Percentiles rank a stretch among this genome's conserved stretches.
These are phyloP conservation scores for Xenopus laevis DNA, from an alignment of 2,113 vertebrate genomes.

Conservation along the genomic window DNA sequence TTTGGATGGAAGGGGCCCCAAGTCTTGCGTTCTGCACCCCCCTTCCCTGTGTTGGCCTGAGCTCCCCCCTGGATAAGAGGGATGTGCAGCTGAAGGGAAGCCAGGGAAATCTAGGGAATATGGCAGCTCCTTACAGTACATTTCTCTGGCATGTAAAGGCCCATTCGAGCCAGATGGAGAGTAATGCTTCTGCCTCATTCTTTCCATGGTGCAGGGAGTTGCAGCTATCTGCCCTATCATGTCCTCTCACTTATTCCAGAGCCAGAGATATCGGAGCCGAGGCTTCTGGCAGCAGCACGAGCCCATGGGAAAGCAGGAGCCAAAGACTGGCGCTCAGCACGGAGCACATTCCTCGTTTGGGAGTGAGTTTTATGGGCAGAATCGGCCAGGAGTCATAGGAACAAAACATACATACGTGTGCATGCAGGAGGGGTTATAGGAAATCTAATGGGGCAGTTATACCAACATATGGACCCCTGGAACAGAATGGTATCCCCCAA, in stretches of 20 bases:
- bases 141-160: not conserved
- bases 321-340: slow-evolving; percentile 31
- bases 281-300: slow-evolving; percentile 26
- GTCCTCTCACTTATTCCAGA: slow-evolving; percentile 19
- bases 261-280: slow-evolving; percentile 22
- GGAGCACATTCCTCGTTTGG: slow-evolving; percentile 51
- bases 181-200: slow-evolving; percentile 3
- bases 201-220: slow-evolving; percentile 31
- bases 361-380: slow-evolving; percentile 47
- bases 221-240: slow-evolving; percentile 41
- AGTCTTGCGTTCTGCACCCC: too few species aligned
- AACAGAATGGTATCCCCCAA: not conserved
- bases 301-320: slow-evolving; percentile 35
- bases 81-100: not conserved
- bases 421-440: slow-evolving; percentile 30
- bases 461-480: too few species aligned
- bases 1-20: too few species aligned
- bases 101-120: not conserved
- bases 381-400: not conserved
- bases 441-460: too few species aligned
- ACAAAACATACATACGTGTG: slow-evolving; percentile 19
- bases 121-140: not conserved
- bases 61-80: too few species aligned
- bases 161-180: not conserved
- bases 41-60: too few species aligned